Evolutionary conservation across 1,140 invertebrate genomes (phyloP).

Genomic region (Drosophila setifemur): DNA sequence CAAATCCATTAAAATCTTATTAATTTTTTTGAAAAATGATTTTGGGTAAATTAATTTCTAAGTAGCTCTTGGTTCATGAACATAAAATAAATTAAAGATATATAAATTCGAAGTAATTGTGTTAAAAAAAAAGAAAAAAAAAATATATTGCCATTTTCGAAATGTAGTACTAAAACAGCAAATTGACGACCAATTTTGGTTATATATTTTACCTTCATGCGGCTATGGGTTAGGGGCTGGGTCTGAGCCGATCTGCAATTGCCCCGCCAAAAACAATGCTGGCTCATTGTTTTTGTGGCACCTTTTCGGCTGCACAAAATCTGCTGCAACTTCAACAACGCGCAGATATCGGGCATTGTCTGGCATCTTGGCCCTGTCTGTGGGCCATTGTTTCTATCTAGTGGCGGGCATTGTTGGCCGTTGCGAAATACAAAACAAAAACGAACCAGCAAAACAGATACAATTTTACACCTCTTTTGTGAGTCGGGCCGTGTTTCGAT

Average conservation of each 20-base stretch:
- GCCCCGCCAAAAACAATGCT: conserved; percentile 39
- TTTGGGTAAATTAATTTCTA: too few relatives aligned
- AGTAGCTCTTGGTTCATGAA: too few relatives aligned
- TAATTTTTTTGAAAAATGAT: too few relatives aligned
- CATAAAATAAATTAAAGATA: too few relatives aligned
- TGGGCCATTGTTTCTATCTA: conserved; percentile 75
- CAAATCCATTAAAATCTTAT: too few relatives aligned
- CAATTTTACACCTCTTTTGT: conserved; percentile 79
- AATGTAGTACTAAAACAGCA: not conserved
- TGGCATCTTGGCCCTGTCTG: conserved; percentile 33
- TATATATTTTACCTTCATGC: not conserved
- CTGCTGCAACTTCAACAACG: not conserved
- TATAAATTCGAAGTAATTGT: too few relatives aligned
- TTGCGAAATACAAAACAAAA: conserved; percentile 59
- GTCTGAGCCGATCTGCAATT: conserved; percentile 54
- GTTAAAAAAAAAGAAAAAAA: too few relatives aligned
- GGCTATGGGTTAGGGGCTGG: not conserved
- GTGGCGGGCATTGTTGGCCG: conserved; percentile 68
- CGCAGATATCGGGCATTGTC: conserved; percentile 47
- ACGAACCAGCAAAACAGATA: conserved; percentile 28
- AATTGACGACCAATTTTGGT: conserved; percentile 17
- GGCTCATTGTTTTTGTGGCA: conserved; percentile 35
- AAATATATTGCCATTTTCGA: too few relatives aligned
- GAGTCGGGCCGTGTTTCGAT: conserved; percentile 57
- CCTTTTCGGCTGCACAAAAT: conserved; percentile 41